Evolutionary conservation across 2,797 vertebrate genomes (phyloP), one percentile per base, ranked within the genome.

Genomic region (Simalia tracyae): DNA sequence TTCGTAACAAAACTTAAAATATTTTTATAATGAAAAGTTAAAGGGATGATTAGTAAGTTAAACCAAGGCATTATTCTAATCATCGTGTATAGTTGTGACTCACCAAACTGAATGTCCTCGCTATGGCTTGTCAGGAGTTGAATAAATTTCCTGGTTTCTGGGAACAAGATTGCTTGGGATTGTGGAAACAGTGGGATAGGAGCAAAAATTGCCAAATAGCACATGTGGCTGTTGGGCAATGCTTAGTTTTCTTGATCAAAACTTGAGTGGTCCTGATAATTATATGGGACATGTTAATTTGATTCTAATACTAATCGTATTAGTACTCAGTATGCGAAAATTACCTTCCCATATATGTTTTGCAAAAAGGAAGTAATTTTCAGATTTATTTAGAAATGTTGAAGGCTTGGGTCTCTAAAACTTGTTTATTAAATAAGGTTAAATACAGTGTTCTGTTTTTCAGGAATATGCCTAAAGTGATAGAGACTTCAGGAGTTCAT

Each of bases 401-500:
- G 3, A 4, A 72, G 50, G 4, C 66, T 28, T 57, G 2, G 10
- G 31, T 26, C 31, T 76, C 17, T 89, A 66, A 90, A 89, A 91
- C 2, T 0, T 8, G 7, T 87, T 68, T 50, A 36, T 84, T 90
- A 89, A 81, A 63, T 84, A 24, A 61, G 90, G 87, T 92, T 15
- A 90, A 93, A 93, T 92, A 5, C 89, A 63, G 3, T 94, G 8
- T 94, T 97, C 94, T 96, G 19, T 94, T 84, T 97, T 96, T 46
- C 91, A 99, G 99, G 97, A 97, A 96, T 95, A 97, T 98, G 92
- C 98, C 98, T 94, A 99, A 99, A 98, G 98, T 99, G 94, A 99
- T 99, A 95, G 99, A 99, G 94, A 99, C 99, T 0, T 98, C 98
- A 91, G 99, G 99, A 95, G 99, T 99, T 95, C 99, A 99, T 98